Evolutionary conservation across 1,140 invertebrate genomes (phyloP).

Genomic region (Bombyx mori): ASM3026992v2 NC_085132.1:1883001-1883500

Average conservation of each 20-base stretch:
- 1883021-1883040: slow-evolving; percentile 43
- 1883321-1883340: too few relatives aligned
- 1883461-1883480: too few relatives aligned
- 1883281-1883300: slow-evolving; percentile 32
- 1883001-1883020: slow-evolving; percentile 53
- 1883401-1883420: too few relatives aligned
- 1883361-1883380: too few relatives aligned
- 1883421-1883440: too few relatives aligned
- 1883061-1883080: slow-evolving; percentile 30
- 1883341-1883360: too few relatives aligned
- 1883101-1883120: slow-evolving; percentile 35
- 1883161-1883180: slow-evolving; percentile 32
- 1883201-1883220: slow-evolving; percentile 8
- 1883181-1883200: slow-evolving; percentile 30
- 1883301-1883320: slow-evolving; percentile 34
- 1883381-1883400: too few relatives aligned
- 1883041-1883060: slow-evolving; percentile 50
- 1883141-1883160: slow-evolving; percentile 45
- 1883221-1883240: slow-evolving; percentile 61
- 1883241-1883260: slow-evolving; percentile 63
- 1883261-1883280: slow-evolving; percentile 47
- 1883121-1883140: slow-evolving; percentile 59
- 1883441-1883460: too few relatives aligned
- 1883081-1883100: slow-evolving; percentile 20
- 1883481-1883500: too few relatives aligned